phyloP scores from a whole-genome alignment of 2,113 vertebrate genomes.

The Gulo gulo region DNA sequence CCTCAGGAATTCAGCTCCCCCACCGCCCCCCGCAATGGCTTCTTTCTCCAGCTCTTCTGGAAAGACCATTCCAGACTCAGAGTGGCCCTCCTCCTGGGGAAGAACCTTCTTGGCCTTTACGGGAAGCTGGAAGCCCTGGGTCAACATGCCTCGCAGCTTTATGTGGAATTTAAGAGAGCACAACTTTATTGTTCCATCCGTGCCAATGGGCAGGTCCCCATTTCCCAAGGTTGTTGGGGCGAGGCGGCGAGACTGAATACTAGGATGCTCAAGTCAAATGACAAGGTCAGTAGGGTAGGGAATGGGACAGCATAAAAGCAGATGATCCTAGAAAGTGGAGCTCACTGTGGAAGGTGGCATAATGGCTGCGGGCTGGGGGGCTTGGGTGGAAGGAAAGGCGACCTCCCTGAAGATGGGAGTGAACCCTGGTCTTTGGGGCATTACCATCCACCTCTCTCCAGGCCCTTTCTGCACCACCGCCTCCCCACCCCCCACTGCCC shows the following conservation, averaged over 20 bases:
- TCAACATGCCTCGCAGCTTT: background rate
- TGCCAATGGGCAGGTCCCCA: rapidly evolving
- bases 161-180: background rate
- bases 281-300: background rate
- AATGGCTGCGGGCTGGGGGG: background rate
- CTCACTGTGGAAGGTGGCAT: background rate
- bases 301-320: background rate
- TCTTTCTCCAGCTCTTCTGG: background rate
- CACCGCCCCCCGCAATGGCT: background rate
- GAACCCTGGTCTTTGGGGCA: background rate
- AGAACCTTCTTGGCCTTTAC: background rate
- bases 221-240: no score
- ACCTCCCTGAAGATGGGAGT: background rate
- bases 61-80: constrained; percentile 13
- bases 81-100: background rate
- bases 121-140: background rate
- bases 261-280: background rate
- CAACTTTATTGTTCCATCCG: background rate
- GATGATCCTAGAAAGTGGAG: background rate
- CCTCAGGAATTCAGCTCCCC: background rate
- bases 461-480: background rate
- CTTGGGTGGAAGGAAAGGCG: rapidly evolving
- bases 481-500: no score
- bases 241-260: background rate
- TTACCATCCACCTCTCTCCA: background rate